Evolutionary conservation across 2,888 invertebrate genomes (phyloP).

Genomic region (Steinernema carpocapsae): DNA sequence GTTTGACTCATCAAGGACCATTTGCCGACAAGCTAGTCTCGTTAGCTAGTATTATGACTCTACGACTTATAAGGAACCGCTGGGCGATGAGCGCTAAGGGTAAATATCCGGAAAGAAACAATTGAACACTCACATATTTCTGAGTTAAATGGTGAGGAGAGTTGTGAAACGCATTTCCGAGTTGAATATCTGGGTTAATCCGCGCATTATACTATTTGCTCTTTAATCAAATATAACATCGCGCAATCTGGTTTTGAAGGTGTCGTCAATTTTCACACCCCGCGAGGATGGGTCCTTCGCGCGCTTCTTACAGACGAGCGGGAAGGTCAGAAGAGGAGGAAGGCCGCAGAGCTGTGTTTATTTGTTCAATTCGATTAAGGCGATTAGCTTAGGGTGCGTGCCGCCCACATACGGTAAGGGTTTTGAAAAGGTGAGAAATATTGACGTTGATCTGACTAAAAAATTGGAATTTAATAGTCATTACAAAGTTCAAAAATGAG

Average conservation of each 20-base stretch:
- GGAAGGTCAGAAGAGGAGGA: neutral
- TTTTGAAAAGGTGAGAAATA: neutral
- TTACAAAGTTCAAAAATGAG: no score
- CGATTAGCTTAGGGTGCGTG: neutral
- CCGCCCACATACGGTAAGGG: neutral
- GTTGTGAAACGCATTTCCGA: neutral
- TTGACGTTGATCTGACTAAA: neutral
- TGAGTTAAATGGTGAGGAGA: neutral
- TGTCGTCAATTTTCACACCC: constrained; percentile 29
- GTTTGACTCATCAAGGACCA: neutral
- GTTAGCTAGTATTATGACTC: no score
- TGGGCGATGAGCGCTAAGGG: neutral
- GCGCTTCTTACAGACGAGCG: neutral
- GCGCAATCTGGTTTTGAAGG: constrained; percentile 18
- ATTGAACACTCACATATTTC: no score
- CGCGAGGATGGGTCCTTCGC: neutral
- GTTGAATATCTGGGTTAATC: constrained; percentile 21
- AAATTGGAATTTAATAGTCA: no score
- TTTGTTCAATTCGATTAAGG: neutral
- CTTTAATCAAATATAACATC: constrained; percentile 24
- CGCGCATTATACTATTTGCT: constrained; percentile 27
- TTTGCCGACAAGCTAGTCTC: neutral
- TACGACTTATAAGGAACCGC: neutral
- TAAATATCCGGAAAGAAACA: no score
- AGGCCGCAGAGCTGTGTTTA: neutral